These are phyloP conservation scores for Drosophila recens DNA, from an alignment of 2,888 invertebrate species.

Conservation along the genomic window DNA sequence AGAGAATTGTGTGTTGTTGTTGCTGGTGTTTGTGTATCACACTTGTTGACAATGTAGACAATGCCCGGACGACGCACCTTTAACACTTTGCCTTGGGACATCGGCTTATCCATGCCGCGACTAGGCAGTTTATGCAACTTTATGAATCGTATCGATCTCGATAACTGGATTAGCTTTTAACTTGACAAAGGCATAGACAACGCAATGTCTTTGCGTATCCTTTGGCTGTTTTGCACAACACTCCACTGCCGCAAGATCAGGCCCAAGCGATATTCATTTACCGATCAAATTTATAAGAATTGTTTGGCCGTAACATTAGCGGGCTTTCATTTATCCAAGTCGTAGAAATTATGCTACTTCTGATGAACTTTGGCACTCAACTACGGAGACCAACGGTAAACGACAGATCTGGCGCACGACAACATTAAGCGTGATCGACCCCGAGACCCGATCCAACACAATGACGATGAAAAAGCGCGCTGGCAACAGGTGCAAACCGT, in stretches of 20 bases:
- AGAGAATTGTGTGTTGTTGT: constrained; percentile 39
- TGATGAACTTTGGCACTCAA: constrained; percentile 46
- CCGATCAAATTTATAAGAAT: constrained; percentile 1
- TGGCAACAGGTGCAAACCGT: constrained; percentile 83
- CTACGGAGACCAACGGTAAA: constrained; percentile 63
- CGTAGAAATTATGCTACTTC: constrained; percentile 36
- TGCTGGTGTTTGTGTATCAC: constrained; percentile 48
- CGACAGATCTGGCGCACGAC: constrained; percentile 78
- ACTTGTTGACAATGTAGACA: constrained; percentile 70
- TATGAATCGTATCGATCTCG: constrained; percentile 4
- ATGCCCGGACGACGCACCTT: constrained; percentile 68
- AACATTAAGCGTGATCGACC: constrained; percentile 56
- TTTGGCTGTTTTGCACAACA: constrained; percentile 25
- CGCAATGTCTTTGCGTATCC: constrained; percentile 37
- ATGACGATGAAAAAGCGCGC: constrained; percentile 38
- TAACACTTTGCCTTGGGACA: constrained; percentile 52
- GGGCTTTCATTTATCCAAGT: constrained; percentile 3
- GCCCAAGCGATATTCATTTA: not conserved
- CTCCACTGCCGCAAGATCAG: constrained; percentile 10
- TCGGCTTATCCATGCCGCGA: constrained; percentile 50
- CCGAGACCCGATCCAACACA: constrained; percentile 55
- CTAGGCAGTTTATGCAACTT: constrained; percentile 2
- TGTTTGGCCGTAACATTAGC: not conserved
- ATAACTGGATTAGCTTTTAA: constrained; percentile 9
- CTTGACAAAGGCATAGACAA: not conserved